Evolutionary conservation across 2,797 vertebrate genomes (phyloP).

Genomic region (Cetoscarus ocellatus): DNA sequence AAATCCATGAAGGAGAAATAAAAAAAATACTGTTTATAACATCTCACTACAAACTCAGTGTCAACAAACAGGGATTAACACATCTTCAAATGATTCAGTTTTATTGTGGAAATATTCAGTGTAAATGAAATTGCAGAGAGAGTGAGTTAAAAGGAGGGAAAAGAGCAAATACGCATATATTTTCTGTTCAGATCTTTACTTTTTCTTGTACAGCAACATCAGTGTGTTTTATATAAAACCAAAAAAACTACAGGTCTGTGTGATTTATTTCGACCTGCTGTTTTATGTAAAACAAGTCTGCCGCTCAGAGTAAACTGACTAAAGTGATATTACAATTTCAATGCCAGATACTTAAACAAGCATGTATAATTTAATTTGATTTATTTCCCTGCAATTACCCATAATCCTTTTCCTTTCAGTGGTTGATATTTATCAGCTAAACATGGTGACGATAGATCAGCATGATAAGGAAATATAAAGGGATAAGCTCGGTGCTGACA

Average conservation of each 20-base stretch:
- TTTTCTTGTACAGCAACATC: neutral
- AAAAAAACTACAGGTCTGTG: neutral
- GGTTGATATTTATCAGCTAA: conserved; percentile 68
- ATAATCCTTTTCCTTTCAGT: conserved; percentile 60
- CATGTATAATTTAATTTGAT: conserved; percentile 62
- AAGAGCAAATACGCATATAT: neutral
- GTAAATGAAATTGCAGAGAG: conserved; percentile 10
- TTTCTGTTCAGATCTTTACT: neutral
- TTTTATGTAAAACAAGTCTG: conserved; percentile 8
- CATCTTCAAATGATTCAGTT: conserved; percentile 2
- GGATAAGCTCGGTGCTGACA: conserved; percentile 59
- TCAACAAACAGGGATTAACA: neutral
- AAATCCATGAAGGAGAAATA: conserved; percentile 15
- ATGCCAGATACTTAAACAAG: conserved; percentile 44
- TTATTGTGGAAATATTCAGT: neutral
- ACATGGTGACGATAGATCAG: conserved; percentile 54
- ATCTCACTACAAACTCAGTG: conserved; percentile 3
- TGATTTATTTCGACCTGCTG: neutral
- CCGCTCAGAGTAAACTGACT: conserved; percentile 29
- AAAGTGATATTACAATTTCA: conserved; percentile 16
- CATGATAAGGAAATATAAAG: conserved; percentile 66
- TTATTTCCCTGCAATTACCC: conserved; percentile 52
- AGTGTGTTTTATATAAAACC: neutral
- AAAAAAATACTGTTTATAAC: neutral
- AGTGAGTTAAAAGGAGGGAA: neutral